Percentiles rank a stretch among this genome's conserved stretches.
These are phyloP conservation scores for Manacus vitellinus DNA, from an alignment of 2,113 vertebrate species.

Conservation along the genomic window DNA sequence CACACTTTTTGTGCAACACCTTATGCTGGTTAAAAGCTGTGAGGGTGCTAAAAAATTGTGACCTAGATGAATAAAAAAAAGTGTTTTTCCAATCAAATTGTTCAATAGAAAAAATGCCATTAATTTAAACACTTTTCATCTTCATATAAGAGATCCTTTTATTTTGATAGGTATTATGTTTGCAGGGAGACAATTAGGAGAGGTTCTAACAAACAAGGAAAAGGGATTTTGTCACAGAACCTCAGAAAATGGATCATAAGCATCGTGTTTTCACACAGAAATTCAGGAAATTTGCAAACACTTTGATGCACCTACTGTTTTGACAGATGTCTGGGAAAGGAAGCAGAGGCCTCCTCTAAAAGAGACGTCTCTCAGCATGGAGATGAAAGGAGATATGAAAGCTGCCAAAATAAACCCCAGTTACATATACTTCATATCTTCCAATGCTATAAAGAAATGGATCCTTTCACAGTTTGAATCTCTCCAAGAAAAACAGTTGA, in stretches of 20 bases:
- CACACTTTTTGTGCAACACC: not conserved
- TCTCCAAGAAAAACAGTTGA: not conserved
- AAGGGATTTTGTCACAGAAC: not conserved
- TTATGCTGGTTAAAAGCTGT: not conserved
- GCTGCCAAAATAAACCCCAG: not conserved
- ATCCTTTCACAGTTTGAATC: not conserved
- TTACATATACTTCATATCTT: not conserved
- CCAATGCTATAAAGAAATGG: not conserved
- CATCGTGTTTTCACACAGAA: not conserved
- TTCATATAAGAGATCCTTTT: not conserved
- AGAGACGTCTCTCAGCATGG: not conserved
- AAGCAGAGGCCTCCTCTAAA: not conserved
- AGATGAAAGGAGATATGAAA: not conserved
- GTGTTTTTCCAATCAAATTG: not conserved
- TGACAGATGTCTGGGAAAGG: not conserved
- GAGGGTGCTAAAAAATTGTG: not conserved
- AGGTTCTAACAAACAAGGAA: not conserved
- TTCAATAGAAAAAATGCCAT: not conserved
- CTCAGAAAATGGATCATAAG: not conserved
- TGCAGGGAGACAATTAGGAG: not conserved
- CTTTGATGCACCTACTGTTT: not conserved
- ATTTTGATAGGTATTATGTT: not conserved
- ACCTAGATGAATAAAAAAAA: not conserved
- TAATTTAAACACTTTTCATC: not conserved
- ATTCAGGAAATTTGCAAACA: not conserved